A percentile compares a stretch with the other conserved stretches of the same genome.
These are phyloP conservation scores for Seira ritae DNA, from an alignment of 2,888 invertebrate genomes.

Conservation along the genomic window DNA sequence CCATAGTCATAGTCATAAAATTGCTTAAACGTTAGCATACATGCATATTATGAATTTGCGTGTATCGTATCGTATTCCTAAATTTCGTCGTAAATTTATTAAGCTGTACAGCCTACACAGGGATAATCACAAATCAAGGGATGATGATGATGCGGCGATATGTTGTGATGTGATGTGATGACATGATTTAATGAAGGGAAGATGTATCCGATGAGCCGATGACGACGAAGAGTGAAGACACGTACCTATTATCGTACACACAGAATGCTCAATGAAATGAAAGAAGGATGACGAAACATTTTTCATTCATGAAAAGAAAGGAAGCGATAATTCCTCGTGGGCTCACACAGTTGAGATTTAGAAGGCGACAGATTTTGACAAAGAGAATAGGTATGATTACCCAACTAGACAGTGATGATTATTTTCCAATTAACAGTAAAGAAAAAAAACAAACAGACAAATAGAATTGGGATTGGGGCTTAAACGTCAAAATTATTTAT, in stretches of 20 bases:
- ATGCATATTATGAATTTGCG: no score
- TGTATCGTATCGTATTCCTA: no score
- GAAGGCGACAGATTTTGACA: neutral
- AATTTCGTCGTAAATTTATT: no score
- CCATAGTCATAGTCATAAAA: no score
- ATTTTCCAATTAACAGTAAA: neutral
- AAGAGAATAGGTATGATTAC: neutral
- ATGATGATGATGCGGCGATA: slow-evolving; percentile 29
- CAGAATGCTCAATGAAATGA: neutral
- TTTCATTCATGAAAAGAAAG: neutral
- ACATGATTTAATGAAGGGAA: slow-evolving; percentile 46
- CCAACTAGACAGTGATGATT: neutral
- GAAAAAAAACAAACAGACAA: no score
- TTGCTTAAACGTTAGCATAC: no score
- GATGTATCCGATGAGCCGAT: neutral
- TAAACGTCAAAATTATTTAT: no score
- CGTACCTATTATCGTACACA: no score
- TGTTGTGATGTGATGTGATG: slow-evolving; percentile 33
- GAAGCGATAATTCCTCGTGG: neutral
- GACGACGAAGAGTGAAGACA: neutral
- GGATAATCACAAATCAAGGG: neutral
- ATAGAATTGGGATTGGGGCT: no score
- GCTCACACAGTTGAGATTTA: neutral
- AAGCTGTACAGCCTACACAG: no score
- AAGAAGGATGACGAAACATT: neutral